Percentiles rank a stretch among this genome's conserved stretches.
Conservation (phyloP, 2,113 vertebrate species). For the Alligator mississippiensis region DNA sequence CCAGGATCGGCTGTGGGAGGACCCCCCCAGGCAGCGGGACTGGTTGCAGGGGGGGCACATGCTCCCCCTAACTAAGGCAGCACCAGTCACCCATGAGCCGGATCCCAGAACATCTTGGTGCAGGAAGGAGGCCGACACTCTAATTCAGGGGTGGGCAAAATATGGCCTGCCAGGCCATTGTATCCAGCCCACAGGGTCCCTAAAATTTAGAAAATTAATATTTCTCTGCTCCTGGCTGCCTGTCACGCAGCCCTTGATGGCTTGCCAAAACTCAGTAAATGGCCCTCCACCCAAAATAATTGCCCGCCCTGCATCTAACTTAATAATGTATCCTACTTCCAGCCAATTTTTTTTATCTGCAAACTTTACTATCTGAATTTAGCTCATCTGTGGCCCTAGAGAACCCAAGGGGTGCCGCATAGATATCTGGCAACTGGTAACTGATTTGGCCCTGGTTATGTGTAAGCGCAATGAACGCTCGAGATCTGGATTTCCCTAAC, state of each 20-base stretch:
- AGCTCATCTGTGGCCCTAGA: background rate
- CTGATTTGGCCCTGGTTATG: no score
- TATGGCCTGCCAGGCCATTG: no score
- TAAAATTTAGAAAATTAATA: no score
- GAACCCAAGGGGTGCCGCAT: background rate
- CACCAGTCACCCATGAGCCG: no score
- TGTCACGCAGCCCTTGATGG: no score
- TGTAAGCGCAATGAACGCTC: no score
- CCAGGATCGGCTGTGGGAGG: background rate
- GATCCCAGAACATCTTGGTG: background rate
- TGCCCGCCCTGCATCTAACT: background rate
- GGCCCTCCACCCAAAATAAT: no score
- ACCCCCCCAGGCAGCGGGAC: background rate
- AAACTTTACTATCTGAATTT: background rate
- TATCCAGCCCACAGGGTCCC: no score
- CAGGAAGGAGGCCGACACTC: background rate
- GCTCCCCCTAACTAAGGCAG: background rate
- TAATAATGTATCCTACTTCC: no score
- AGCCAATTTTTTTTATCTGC: background rate
- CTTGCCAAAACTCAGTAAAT: no score
- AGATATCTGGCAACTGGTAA: background rate
- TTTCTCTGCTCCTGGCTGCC: no score
- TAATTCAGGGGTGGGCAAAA: background rate
- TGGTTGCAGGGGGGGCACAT: background rate
- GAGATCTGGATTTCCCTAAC: background rate